Evolutionary conservation across 2,113 vertebrate species (phyloP), one percentile per base, ranked within the genome.

Genomic region (Hystrix brachyura): DNA sequence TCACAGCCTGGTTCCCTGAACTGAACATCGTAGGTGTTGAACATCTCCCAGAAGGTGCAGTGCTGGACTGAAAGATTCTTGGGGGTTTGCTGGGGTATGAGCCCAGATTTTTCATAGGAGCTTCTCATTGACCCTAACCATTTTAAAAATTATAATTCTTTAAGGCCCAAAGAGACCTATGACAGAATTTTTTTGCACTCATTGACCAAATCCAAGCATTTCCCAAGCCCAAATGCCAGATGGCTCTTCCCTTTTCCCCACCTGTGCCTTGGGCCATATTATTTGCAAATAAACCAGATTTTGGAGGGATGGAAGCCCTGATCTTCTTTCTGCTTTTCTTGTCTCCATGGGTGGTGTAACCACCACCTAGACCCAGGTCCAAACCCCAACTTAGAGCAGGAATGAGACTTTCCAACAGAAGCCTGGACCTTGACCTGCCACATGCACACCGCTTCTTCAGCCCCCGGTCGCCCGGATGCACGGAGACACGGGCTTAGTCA

Each of bases 391-490:
- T 29, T 72, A 19, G 62, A 81, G 25, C 3, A 13, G 21, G 32
- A 2, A 53, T n/a, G 67, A 8, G 2, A 46, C 12, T 48, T 46
- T 53, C 67, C 48, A 10, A 7, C 2, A 13, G 23, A 34, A 76
- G 21, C 18, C 29, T 0, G 15, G 10, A 1, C 10, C 18, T 38
- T 57, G 48, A 1, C 29, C 17, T 2, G 0, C 0, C 48, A 27
- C 3, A 55, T 29, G n/a, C 9, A 29, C 1, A 0, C 51, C 14
- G 34, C 15, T 29, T 23, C 11, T 19, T 43, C 23, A 0, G 12
- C 13, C 18, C 19, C 21, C 57, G 29, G 19, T 57, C 25, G 32
- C 46, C 11, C 10, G 3, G 9, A 21, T 21, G 51, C 34, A 48
- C 3, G 4, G 6, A 32, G 55, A 55, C 13, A 17, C 1, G 48